Base-by-base conservation (phyloP, 2,888 invertebrate species). In the Drosophila acutilabella region DNA sequence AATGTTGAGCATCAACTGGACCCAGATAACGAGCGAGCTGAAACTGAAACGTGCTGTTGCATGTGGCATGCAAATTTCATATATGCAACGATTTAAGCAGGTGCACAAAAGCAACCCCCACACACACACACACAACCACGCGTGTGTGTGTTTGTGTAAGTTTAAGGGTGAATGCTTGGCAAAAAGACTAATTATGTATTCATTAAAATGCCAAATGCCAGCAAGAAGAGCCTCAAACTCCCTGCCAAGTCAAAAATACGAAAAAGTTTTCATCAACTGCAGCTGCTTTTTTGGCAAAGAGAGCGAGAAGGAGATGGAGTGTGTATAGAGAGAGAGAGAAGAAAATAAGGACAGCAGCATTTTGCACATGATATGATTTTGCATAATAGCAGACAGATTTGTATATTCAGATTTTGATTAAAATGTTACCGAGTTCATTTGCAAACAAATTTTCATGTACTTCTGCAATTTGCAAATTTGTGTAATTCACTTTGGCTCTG, bases 101-200 rank as follows among this genome's bases (percentile, higher is more conserved):
- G 78, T 87, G 82, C 81, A 76, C 65, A 65, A 57, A 50, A 60
- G 60, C 54, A 56, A 14, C n/a, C 42, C 20, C 33, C 45, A 4
- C 57, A 10, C 33, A 10, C 11, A 11, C 30, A 20, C 20, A 20
- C 23, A 23, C 33, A 33, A n/a, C n/a, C 11, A 11, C 33, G 11
- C 13, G 8, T 13, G 4, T 7, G 7, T 26, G 16, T 61, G 11
- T 45, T 18, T 41, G 30, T n/a, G n/a, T 53, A 14, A 20, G 26
- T 36, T 57, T 47, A 71, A 54, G 77, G 64, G 33, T 64, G 69
- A 68, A 71, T 67, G 69, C 45, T 71, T 57, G 70, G 88, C 82
- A 85, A 88, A 80, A 81, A 80, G 78, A 85, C 89, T 87, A 89
- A 89, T 89, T 89, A 89, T 78, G 77, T 89, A 89, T 89, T 89